Percentiles rank a stretch among this genome's conserved stretches.
Evolutionary conservation across 35 echinoderm and acorn worm genomes (phyloP).

Genomic region (Holothuria glaberrima): DNA sequence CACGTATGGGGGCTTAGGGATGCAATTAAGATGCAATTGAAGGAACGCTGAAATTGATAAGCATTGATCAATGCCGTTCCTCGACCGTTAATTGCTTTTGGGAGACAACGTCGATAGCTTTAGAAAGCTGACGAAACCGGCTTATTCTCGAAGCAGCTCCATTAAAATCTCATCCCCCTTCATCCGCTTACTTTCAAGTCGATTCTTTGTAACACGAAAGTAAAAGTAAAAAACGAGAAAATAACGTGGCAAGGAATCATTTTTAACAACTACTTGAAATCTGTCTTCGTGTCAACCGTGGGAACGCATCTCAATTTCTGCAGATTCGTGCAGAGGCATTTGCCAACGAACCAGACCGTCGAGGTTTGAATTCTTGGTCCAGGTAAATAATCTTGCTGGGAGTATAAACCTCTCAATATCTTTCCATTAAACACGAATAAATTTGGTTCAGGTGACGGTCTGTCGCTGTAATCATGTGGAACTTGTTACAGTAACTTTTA

Average conservation of each 20-base stretch:
- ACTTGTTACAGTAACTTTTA: too few species aligned
- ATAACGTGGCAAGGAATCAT: constrained; percentile 2
- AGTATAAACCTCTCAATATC: too few species aligned
- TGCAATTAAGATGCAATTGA: constrained; percentile 46
- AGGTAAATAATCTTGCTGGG: too few species aligned
- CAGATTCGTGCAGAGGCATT: too few species aligned
- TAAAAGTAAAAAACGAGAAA: neutral
- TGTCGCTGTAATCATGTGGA: too few species aligned
- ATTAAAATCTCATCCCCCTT: constrained; percentile 31
- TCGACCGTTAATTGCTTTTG: constrained; percentile 45
- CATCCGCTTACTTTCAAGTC: constrained; percentile 4
- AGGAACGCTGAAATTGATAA: constrained; percentile 35
- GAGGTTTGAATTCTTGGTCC: too few species aligned
- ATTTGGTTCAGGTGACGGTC: too few species aligned
- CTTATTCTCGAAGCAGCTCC: constrained; percentile 11
- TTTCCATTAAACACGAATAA: too few species aligned
- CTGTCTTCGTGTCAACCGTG: constrained; percentile 1
- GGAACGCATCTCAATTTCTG: constrained; percentile 22
- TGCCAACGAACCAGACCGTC: too few species aligned
- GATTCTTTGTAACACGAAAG: constrained; percentile 36
- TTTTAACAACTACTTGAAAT: constrained; percentile 21
- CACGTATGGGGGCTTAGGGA: constrained; percentile 60
- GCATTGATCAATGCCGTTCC: constrained; percentile 51
- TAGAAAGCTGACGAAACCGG: neutral
- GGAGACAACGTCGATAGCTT: constrained; percentile 44